Conservation (phyloP, 92 coral and sea anemone genomes). For the Actinostola sp. region DNA sequence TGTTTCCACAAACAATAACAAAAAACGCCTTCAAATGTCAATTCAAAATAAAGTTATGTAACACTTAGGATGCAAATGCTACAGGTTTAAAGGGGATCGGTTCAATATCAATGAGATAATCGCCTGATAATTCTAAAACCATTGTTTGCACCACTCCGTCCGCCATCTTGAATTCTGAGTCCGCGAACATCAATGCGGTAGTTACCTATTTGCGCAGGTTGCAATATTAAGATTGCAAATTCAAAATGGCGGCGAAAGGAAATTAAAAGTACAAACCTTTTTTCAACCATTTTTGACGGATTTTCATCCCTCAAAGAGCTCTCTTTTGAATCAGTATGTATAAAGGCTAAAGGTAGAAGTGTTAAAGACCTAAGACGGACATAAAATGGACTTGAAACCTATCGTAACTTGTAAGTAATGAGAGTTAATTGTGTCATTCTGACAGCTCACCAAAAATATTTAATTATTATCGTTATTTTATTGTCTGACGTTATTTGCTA, state of each 20-base stretch:
- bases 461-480: too few species aligned
- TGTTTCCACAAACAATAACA: background rate
- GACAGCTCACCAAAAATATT: too few species aligned
- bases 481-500: too few species aligned
- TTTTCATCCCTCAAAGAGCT: background rate
- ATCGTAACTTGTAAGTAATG: conserved; percentile 83
- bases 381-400: conserved; percentile 75
- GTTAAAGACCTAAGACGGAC: background rate
- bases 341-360: background rate
- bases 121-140: background rate
- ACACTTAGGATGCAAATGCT: too few species aligned
- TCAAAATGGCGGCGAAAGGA: conserved; percentile 29
- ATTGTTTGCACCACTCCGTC: conserved; percentile 8
- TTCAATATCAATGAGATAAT: background rate
- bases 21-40: background rate
- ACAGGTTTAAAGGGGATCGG: too few species aligned
- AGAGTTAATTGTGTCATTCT: too few species aligned
- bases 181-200: conserved; percentile 19
- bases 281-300: background rate
- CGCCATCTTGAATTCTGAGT: conserved; percentile 20
- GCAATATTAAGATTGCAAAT: background rate
- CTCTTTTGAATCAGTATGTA: background rate
- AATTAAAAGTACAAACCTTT: background rate
- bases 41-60: too few species aligned
- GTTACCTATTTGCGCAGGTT: conserved; percentile 3